Evolutionary conservation across 2,113 vertebrate genomes (phyloP).

Genomic region (Tichodroma muraria): DNA sequence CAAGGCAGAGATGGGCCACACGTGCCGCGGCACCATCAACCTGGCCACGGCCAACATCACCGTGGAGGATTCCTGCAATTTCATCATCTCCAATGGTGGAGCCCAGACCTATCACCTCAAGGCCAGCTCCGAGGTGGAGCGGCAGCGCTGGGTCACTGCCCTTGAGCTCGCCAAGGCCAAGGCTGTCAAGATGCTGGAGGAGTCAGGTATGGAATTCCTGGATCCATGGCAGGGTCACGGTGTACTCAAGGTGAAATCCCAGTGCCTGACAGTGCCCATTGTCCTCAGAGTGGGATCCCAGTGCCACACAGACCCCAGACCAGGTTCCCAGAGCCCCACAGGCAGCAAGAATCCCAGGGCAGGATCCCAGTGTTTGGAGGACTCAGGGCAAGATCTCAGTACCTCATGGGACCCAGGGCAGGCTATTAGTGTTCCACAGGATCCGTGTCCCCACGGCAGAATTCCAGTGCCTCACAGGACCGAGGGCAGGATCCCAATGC

Average conservation of each 20-base stretch:
- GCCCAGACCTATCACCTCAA: constrained; percentile 97
- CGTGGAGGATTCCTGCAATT: constrained; percentile 95
- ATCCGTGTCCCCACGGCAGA: neutral
- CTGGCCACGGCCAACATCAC: constrained; percentile 93
- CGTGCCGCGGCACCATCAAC: constrained; percentile 95
- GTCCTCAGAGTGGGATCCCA: neutral
- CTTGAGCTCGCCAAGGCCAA: constrained; percentile 94
- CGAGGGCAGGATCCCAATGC: neutral
- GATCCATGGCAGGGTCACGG: accelerated
- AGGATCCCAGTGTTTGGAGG: neutral
- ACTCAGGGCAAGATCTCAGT: neutral
- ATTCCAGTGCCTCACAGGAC: neutral
- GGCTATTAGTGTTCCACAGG: neutral
- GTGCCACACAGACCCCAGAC: too few species aligned
- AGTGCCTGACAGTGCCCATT: neutral
- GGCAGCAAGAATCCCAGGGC: neutral
- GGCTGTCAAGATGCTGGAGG: constrained; percentile 89
- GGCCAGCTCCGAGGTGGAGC: constrained; percentile 91
- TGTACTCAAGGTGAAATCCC: neutral
- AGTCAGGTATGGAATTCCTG: constrained; percentile 76
- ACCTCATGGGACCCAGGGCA: neutral
- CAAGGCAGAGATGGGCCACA: constrained; percentile 97
- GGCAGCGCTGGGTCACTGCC: constrained; percentile 95
- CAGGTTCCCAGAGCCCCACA: neutral
- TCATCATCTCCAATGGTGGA: constrained; percentile 94